Evolutionary conservation across 1,140 invertebrate genomes (phyloP), one percentile per base, ranked within the genome.

Genomic region (Drosophila elegans): DNA sequence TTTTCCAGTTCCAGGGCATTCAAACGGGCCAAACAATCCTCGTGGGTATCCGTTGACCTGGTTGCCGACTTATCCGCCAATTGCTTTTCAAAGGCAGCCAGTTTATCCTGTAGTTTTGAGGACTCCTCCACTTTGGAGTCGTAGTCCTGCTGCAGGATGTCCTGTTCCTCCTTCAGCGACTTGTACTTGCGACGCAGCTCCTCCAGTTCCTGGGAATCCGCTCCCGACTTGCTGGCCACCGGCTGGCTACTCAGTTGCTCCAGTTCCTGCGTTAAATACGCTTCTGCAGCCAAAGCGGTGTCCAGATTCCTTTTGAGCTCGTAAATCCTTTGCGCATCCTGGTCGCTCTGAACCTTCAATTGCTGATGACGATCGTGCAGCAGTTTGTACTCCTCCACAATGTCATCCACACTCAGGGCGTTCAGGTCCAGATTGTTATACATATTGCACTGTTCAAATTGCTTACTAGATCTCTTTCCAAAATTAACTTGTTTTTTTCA

Each of bases 251-350:
- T 72, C 0, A 90, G 16, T 1, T 92, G 83, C 7, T 92, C 91
- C 11, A 92, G 67, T 48, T 92, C 91, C 44, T 92, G 91, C 0
- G 86, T 78, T 0, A 92, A 53, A 61, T 91, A 92, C 0, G 46
- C 42, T 52, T 91, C 80, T 0, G 86, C 91, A 0, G 91, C 86
- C 36, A 68, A 34, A 0, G 91, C 74, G 1, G 91, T 92, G 13
- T 92, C 89, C 53, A 92, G 56, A 42, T 62, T 91, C 11, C 91
- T 73, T 46, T 91, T 92, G 0, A 92, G 73, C 12, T 92, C 90
- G 21, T 92, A 54, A n/a, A 92, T 89, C 10, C 76, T 71, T 29
- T 92, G 91, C 0, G 82, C 78, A 60, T 92, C 90, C 3, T 75
- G 41, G n/a, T 92, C 91, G 4, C 60, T 59, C 6, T 44, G 49